Evolutionary conservation across 2,888 invertebrate species (phyloP), one percentile per base, ranked within the genome.

Genomic region (Nineta flava): DNA sequence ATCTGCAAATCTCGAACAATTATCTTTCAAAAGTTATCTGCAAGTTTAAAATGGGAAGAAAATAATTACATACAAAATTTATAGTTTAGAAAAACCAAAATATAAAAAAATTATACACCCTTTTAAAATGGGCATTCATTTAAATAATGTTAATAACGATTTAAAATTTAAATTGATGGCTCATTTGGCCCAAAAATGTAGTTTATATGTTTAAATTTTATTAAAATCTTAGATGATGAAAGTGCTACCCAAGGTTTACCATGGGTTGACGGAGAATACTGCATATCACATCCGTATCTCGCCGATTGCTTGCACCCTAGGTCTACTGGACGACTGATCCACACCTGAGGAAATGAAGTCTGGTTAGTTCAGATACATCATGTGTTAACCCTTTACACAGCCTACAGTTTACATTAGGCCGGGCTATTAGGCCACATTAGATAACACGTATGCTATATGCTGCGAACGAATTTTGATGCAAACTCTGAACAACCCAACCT

Each of bases 281-380:
- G 51, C 42, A 42, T 42, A 50, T 26, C 53, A 49, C 47, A 49
- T 51, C 49, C 51, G 47, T 49, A 46, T 38, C 52, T 53, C 52
- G 49, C 46, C 49, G 51, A 54, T 54, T 55, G 51, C 53, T 55
- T 52, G 53, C 55, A 55, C 50, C 47, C 48, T 52, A 52, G 49
- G 52, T 48, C 53, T 52, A 48, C 49, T 63, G 62, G 64, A 62
- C 63, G 66, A 63, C 62, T 53, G 53, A 52, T 51, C 51, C 52
- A 60, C 68, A 71, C 71, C 71, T 71, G 70, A 69, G 70, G 70
- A 71, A 70, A 70, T 70, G 70, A 71, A 70, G 65, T 67, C 65
- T 66, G 65, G 70, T 69, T 71, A 71, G 61, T 62, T 55, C 53
- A 61, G 61, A 65, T 61, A 65, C 63, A 64, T 61, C 61, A 60